Evolutionary conservation across 2,113 vertebrate species (phyloP), one percentile per base, ranked within the genome.

Genomic region (Acanthisitta chloris): DNA sequence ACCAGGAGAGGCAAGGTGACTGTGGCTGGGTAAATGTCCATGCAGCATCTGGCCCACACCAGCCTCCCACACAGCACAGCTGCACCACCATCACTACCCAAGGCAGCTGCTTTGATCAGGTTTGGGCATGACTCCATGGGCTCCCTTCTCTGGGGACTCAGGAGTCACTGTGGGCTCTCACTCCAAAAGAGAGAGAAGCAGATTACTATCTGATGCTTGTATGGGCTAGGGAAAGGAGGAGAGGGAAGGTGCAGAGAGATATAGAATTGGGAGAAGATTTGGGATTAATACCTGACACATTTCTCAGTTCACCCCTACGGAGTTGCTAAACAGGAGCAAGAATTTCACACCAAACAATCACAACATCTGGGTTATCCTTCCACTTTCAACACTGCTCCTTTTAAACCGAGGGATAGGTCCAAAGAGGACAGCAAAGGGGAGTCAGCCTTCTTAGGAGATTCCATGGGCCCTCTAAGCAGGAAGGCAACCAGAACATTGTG

Each of bases 11-110:
- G 25, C 15, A 20, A 38, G 25, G 38, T 20, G 59, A 26, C 29
- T 14, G 4, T 7, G 34, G 8, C 51, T 0, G 3, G 5, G 33
- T 14, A 17, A 42, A 4, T 15, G 19, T 88, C 43, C 65, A 4
- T 18, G 40, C 28, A 67, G 24, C 20, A 51, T 17, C 12, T 90
- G 74, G 15, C 38, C 36, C 38, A 20, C 29, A 34, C 7, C 69
- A 77, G n/a, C 21, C 33, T 54, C 72, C 49, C 59, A 38, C 40
- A 18, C 62, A 38, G 62, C 26, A 23, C 15, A 77, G 59, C 64
- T 34, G 9, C 33, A 5, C 49, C 43, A 10, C 13, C 31, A 1
- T 0, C 2, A 0, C 16, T 24, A 31, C 24, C 52, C 36, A 48
- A 12, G 51, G 70, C n/a, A 79, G 79, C 65, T 64, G 62, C 49